Evolutionary conservation across 2,797 vertebrate genomes (phyloP).

Genomic region (Eulemur coronatus): DNA sequence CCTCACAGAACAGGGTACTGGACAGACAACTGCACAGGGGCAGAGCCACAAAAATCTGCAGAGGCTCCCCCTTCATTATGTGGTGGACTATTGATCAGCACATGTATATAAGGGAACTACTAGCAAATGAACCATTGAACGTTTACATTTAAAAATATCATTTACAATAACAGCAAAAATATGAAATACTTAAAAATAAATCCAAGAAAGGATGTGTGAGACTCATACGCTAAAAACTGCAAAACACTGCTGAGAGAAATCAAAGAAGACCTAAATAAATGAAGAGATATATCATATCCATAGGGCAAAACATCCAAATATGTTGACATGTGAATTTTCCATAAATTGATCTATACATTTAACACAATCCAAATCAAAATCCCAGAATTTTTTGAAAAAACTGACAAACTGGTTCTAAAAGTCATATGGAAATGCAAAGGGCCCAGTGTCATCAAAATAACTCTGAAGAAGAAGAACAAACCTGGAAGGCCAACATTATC

Average conservation of each 20-base stretch:
- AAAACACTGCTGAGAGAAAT: background rate
- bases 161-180: background rate
- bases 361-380: background rate
- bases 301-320: background rate
- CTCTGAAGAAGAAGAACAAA: background rate
- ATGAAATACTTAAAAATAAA: background rate
- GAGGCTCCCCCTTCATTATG: background rate
- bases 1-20: background rate
- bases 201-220: background rate
- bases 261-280: background rate
- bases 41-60: background rate
- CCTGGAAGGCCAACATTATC: background rate
- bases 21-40: background rate
- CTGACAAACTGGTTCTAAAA: background rate
- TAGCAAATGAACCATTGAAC: background rate
- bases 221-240: background rate
- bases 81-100: background rate
- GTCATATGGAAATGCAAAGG: background rate
- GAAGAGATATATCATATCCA: background rate
- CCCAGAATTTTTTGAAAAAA: background rate
- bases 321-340: background rate
- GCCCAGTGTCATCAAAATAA: background rate
- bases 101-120: background rate
- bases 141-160: background rate
- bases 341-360: background rate